phyloP scores from a whole-genome alignment of 35 echinoderm and acorn worm species.

The Lytechinus pictus region DNA sequence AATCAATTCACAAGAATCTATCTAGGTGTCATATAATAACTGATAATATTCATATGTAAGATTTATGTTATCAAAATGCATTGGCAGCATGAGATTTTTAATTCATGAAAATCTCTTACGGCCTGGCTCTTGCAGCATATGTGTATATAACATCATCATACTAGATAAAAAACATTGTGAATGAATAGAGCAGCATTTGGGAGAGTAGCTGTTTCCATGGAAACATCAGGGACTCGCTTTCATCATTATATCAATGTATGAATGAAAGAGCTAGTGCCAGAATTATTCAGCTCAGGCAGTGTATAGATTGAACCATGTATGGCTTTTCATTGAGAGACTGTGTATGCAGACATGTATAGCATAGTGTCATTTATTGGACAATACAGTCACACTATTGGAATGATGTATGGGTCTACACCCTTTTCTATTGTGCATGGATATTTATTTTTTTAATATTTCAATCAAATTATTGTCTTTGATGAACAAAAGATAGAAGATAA shows the following conservation, averaged over 20 bases:
- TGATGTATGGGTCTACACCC: neutral
- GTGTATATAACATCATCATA: neutral
- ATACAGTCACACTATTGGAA: neutral
- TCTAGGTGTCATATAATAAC: no score
- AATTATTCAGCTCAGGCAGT: neutral
- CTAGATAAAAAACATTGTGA: neutral
- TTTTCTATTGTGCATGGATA: neutral
- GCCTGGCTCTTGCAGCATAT: neutral
- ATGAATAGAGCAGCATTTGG: neutral
- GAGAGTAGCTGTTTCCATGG: neutral
- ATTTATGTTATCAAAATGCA: neutral
- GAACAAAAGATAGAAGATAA: no score
- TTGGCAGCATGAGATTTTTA: neutral
- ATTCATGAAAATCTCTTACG: neutral
- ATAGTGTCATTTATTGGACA: neutral
- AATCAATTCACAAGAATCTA: no score
- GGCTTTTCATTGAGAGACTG: neutral
- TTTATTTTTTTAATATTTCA: no score
- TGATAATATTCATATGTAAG: neutral
- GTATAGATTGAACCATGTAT: neutral
- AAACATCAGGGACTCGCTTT: neutral
- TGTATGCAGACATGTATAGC: neutral
- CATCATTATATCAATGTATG: neutral
- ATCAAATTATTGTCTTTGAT: no score
- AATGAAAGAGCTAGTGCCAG: constrained; percentile 1